Evolutionary conservation across 64 coral and sea anemone genomes (phyloP).

Genomic region (Platygyra sinensis): DNA sequence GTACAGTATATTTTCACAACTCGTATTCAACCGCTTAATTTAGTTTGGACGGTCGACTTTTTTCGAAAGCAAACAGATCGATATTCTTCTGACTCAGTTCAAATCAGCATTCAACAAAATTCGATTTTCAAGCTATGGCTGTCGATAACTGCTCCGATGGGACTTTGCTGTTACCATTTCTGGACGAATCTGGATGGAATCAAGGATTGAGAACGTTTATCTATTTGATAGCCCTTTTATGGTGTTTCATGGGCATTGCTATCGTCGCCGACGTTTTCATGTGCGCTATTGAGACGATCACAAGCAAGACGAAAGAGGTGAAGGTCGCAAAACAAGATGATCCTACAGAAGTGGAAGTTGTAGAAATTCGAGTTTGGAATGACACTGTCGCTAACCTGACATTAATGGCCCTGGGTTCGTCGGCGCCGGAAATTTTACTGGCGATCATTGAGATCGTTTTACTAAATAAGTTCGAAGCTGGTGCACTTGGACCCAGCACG

Average conservation of each 20-base stretch:
- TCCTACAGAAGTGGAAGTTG: slow-evolving; percentile 62
- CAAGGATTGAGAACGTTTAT: slow-evolving; percentile 70
- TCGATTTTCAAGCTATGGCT: slow-evolving; percentile 10
- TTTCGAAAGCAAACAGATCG: background rate
- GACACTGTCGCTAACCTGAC: slow-evolving; percentile 97
- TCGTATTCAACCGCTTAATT: background rate
- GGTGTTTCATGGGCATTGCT: slow-evolving; percentile 97
- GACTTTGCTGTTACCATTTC: slow-evolving; percentile 77
- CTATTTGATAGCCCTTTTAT: slow-evolving; percentile 81
- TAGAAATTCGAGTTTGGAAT: slow-evolving; percentile 94
- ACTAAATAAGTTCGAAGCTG: slow-evolving; percentile 77
- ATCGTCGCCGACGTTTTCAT: slow-evolving; percentile 97
- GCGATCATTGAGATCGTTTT: slow-evolving; percentile 92
- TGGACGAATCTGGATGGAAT: slow-evolving; percentile 92
- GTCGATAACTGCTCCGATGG: slow-evolving; percentile 74
- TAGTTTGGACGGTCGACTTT: background rate
- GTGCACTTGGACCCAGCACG: slow-evolving; percentile 88
- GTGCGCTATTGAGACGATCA: slow-evolving; percentile 99
- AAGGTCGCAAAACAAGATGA: slow-evolving; percentile 83
- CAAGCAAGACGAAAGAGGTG: slow-evolving; percentile 93
- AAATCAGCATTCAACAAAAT: background rate
- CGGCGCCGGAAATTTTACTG: slow-evolving; percentile 94
- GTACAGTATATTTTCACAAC: background rate
- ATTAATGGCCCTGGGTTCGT: slow-evolving; percentile 93
- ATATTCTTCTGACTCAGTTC: background rate